Evolutionary conservation across 1,140 invertebrate genomes (phyloP).

Genomic region (Mylabris phalerata): DNA sequence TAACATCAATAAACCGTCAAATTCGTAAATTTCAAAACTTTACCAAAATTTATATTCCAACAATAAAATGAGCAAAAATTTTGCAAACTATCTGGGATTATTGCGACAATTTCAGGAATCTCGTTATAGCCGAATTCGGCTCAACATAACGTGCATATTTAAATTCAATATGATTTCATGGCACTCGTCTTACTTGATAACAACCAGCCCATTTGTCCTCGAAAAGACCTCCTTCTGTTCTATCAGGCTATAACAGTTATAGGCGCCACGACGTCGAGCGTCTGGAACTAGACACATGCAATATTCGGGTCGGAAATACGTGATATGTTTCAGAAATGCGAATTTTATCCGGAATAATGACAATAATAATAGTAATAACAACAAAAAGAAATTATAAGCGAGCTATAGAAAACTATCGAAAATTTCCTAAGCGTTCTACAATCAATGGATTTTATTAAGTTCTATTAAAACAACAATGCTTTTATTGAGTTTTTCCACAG

Average conservation of each 20-base stretch:
- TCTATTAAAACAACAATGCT: not conserved
- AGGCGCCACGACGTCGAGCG: constrained; percentile 19
- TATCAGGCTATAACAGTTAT: constrained; percentile 14
- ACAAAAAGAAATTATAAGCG: no score
- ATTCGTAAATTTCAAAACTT: no score
- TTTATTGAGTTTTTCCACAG: not conserved
- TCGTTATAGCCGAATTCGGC: no score
- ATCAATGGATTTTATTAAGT: not conserved
- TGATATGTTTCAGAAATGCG: constrained; percentile 11
- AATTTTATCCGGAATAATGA: constrained; percentile 2
- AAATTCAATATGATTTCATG: no score
- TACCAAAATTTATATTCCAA: no score
- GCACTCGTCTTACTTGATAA: constrained; percentile 15
- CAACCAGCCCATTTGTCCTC: constrained; percentile 17
- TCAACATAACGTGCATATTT: no score
- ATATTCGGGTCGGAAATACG: constrained; percentile 15
- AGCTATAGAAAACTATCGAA: no score
- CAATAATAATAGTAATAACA: not conserved
- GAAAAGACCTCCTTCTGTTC: constrained; percentile 9
- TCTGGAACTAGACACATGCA: constrained; percentile 19
- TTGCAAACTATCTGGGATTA: not conserved
- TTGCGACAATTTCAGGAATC: no score
- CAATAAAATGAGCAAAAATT: no score
- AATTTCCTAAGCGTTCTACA: no score
- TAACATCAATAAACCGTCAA: no score